Evolutionary conservation across 1,140 invertebrate species (phyloP).

Genomic region (Anadara kagoshimensis): DNA sequence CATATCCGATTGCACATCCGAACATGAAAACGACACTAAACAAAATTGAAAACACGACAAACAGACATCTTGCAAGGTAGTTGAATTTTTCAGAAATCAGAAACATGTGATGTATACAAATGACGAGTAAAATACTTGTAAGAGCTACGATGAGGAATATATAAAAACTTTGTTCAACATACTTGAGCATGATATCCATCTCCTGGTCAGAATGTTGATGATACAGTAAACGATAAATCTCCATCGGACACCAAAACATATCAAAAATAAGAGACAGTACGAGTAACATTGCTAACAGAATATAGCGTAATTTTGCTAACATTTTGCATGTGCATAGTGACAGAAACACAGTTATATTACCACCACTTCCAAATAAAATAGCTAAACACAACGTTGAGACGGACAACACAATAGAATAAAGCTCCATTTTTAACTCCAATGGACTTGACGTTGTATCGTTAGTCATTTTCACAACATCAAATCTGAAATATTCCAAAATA

Average conservation of each 20-base stretch:
- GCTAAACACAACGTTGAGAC: constrained; percentile 52
- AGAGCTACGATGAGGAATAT: constrained; percentile 52
- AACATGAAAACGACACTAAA: constrained; percentile 15
- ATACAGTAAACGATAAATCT: constrained; percentile 55
- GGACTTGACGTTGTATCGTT: too few relatives aligned
- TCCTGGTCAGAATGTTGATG: constrained; percentile 45
- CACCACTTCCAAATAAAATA: constrained; percentile 55
- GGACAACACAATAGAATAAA: constrained; percentile 63
- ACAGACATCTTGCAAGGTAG: constrained; percentile 4
- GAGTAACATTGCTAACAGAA: constrained; percentile 56
- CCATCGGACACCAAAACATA: constrained; percentile 62
- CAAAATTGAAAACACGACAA: constrained; percentile 16
- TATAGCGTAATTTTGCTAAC: constrained; percentile 54
- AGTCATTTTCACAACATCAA: too few relatives aligned
- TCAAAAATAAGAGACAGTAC: constrained; percentile 53
- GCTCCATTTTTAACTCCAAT: constrained; percentile 39
- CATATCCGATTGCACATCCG: constrained; percentile 31
- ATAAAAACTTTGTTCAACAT: constrained; percentile 52
- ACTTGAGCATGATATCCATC: constrained; percentile 41
- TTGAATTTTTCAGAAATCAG: constrained; percentile 29
- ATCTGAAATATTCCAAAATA: too few relatives aligned
- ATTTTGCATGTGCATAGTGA: constrained; percentile 50
- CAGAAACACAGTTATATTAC: constrained; percentile 54
- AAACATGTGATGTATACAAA: constrained; percentile 48
- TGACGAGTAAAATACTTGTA: constrained; percentile 40